Evolutionary conservation across 2,888 invertebrate genomes (phyloP), one percentile per base, ranked within the genome.

Genomic region (Folsomia manolachei): DNA sequence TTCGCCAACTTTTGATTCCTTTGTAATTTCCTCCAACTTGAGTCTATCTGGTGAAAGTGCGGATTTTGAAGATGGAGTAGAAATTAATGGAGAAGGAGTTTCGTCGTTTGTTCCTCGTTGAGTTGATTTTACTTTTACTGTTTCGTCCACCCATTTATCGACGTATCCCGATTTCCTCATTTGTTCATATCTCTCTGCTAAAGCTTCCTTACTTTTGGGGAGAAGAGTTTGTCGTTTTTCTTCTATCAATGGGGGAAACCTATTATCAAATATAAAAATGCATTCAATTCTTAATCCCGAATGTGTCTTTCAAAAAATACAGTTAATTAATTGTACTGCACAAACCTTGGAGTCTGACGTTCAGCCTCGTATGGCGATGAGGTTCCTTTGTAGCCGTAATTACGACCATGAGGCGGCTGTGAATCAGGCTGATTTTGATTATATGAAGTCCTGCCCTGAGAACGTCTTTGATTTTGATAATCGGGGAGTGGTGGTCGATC

Each of bases 131-230:
- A 72, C 76, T 53, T 74, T 73, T 14, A 78, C 70, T 19, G 79
- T 79, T 71, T 79, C 79, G 73, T 79, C 79, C 18, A 79, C 79
- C 81, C 79, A 81, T 74, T 77, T 75, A 24, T 81, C 79, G 1
- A 79, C 79, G 53, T 78, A 71, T 7, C 74, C 75, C 14, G 78
- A 75, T 52, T 80, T 78, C 53, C 75, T 78, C 74, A 75, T 74
- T 27, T 75, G 78, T 25, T 78, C 78, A 65, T 78, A 80, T 52
- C 77, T 74, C 71, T 80, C 80, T 27, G 78, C 75, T 25, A 78
- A 72, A 18, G 78, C 77, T 73, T 78, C 80, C 64, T 77, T 78
- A 4, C 78, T 76, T 74, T 79, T 80, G 7, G 75, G 78, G 56
- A 79, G 73, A 74, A 78, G 72, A 18, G 77, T 69, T 27, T 66